Percentiles rank a stretch among this genome's conserved stretches.
Evolutionary conservation across 2,888 invertebrate genomes (phyloP).

Genomic region (Alitta virens): DNA sequence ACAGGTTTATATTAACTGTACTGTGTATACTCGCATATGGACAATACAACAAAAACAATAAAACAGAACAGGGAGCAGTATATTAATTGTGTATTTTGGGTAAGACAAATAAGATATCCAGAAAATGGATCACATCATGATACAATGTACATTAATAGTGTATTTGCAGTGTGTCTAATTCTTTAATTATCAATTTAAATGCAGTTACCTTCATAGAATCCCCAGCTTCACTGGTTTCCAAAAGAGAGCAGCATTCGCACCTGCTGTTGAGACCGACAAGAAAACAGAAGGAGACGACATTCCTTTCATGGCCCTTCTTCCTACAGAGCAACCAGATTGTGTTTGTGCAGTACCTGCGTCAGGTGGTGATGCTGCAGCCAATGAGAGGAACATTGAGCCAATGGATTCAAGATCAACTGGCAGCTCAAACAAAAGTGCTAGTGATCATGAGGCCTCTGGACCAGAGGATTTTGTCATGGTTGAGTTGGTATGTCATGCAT

Average conservation of each 20-base stretch:
- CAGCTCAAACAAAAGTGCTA: constrained; percentile 32
- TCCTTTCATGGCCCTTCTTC: constrained; percentile 47
- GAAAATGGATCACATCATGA: too few relatives aligned
- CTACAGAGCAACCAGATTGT: neutral
- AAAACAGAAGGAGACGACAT: constrained; percentile 39
- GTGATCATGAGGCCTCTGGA: constrained; percentile 41
- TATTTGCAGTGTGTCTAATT: too few relatives aligned
- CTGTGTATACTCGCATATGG: too few relatives aligned
- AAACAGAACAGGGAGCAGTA: too few relatives aligned
- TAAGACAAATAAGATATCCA: too few relatives aligned
- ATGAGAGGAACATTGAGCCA: constrained; percentile 2
- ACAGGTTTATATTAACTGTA: too few relatives aligned
- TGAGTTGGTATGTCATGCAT: constrained; percentile 65
- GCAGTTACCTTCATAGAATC: neutral
- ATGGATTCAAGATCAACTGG: constrained; percentile 17
- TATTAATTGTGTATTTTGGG: too few relatives aligned
- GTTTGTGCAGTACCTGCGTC: neutral
- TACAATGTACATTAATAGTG: too few relatives aligned
- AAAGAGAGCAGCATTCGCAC: constrained; percentile 49
- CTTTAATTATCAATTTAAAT: neutral
- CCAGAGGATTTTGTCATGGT: constrained; percentile 72
- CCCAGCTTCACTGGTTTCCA: constrained; percentile 37
- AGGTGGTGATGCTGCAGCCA: constrained; percentile 1
- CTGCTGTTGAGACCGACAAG: constrained; percentile 19
- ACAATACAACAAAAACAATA: too few relatives aligned